Conservation (phyloP, 2,888 invertebrate genomes). For the Protophormia terraenovae region DNA sequence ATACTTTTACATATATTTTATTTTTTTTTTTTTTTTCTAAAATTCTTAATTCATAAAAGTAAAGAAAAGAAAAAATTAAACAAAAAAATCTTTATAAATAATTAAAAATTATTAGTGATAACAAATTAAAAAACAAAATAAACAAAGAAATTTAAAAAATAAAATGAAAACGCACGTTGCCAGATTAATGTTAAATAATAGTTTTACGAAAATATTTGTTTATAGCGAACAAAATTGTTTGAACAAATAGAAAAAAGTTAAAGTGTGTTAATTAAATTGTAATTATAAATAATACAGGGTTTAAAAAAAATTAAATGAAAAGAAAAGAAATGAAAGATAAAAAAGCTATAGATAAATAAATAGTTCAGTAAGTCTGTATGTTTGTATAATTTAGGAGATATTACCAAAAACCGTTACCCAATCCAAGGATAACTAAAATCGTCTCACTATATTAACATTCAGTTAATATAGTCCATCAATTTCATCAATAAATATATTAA, state of each 20-base stretch:
- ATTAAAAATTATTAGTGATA: slow-evolving; percentile 24
- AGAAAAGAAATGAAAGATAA: neutral
- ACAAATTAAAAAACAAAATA: neutral
- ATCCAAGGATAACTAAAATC: neutral
- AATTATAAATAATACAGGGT: slow-evolving; percentile 62
- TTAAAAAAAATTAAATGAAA: slow-evolving; percentile 6
- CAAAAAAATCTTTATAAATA: neutral
- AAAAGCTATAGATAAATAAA: slow-evolving; percentile 2
- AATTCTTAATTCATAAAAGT: slow-evolving; percentile 6
- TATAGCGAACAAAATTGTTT: slow-evolving; percentile 8
- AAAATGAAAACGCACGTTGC: slow-evolving; percentile 28
- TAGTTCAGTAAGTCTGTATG: slow-evolving; percentile 25
- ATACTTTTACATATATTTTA: neutral
- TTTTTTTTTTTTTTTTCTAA: neutral
- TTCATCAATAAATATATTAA: too few relatives aligned
- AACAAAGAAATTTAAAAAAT: too few relatives aligned
- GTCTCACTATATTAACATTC: neutral
- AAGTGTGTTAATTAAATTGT: slow-evolving; percentile 44
- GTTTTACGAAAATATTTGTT: slow-evolving; percentile 17
- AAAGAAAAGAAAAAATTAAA: neutral
- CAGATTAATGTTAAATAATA: slow-evolving; percentile 39
- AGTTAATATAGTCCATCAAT: neutral
- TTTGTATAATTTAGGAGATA: slow-evolving; percentile 11
- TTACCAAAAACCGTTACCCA: neutral
- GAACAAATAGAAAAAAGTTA: slow-evolving; percentile 4